Conservation (phyloP, 2,797 vertebrate genomes). For the Aselliscus stoliczkanus region DNA sequence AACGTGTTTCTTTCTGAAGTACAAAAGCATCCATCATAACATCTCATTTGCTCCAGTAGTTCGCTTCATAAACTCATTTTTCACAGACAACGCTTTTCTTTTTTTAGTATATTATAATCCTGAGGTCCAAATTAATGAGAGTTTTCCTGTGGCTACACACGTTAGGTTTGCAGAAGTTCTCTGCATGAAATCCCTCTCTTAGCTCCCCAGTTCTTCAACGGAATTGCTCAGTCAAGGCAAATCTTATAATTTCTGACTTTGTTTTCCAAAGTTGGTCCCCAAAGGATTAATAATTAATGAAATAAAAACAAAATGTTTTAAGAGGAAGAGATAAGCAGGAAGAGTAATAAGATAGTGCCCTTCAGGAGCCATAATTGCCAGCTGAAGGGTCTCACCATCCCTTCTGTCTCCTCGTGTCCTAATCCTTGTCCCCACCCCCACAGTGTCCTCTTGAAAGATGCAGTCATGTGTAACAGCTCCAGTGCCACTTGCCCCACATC, state of each 20-base stretch:
- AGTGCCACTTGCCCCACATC: not conserved
- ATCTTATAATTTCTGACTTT: not conserved
- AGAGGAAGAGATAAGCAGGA: not conserved
- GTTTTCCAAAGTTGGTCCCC: not conserved
- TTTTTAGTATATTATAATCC: not conserved
- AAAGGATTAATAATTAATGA: constrained; percentile 4
- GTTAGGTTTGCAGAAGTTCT: not conserved
- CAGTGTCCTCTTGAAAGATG: not conserved
- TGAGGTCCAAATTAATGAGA: not conserved
- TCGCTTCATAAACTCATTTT: constrained; percentile 10
- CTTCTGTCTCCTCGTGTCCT: not conserved
- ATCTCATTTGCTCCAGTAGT: not conserved
- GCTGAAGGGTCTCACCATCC: not conserved
- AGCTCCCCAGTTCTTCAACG: not conserved
- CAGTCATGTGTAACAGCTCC: not conserved
- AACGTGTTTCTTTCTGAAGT: not conserved
- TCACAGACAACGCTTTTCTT: not conserved
- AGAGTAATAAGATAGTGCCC: not conserved
- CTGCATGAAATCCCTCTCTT: not conserved
- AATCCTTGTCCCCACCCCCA: not conserved
- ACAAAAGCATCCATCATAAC: not conserved
- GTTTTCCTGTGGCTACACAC: not conserved
- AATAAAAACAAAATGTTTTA: not conserved
- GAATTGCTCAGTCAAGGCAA: not conserved
- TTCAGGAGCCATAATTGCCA: not conserved